phyloP scores from a whole-genome alignment of 2,888 invertebrate species.

The Drosophila pseudotakahashii region DNA sequence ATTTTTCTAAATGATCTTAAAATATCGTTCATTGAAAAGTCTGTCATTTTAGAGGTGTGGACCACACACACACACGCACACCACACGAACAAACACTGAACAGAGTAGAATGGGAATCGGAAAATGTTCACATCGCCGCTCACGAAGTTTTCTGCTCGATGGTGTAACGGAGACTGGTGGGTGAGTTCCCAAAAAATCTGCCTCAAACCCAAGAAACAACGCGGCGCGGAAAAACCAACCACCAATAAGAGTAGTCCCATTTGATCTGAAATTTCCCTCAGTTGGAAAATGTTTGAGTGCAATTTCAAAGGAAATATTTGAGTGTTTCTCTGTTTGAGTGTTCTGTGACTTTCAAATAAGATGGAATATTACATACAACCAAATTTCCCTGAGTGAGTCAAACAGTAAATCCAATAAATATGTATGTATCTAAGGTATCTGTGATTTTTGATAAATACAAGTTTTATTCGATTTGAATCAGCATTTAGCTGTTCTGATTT shows the following conservation, averaged over 20 bases:
- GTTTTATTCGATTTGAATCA: too few species aligned
- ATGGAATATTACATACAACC: neutral
- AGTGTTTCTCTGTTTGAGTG: conserved; percentile 44
- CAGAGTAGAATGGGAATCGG: conserved; percentile 10
- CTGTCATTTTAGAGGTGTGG: conserved; percentile 62
- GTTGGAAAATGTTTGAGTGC: conserved; percentile 41
- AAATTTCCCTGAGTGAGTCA: neutral
- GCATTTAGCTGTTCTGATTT: too few species aligned
- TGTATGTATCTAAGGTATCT: neutral
- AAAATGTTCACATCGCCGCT: conserved; percentile 63
- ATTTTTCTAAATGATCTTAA: conserved; percentile 78
- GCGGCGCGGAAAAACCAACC: conserved; percentile 43
- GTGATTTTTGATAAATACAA: neutral
- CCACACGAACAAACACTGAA: conserved; percentile 13
- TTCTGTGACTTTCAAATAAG: neutral
- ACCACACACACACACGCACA: conserved; percentile 18
- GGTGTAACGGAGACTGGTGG: conserved; percentile 82
- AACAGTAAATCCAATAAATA: conserved; percentile 5
- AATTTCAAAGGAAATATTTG: conserved; percentile 25
- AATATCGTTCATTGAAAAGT: conserved; percentile 75
- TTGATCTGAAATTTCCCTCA: conserved; percentile 58
- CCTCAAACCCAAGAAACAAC: conserved; percentile 63
- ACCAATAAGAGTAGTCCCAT: conserved; percentile 30
- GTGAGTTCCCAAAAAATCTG: conserved; percentile 78
- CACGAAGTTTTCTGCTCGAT: conserved; percentile 74